Base-by-base conservation (phyloP, 2,797 vertebrate species). In the Coendou prehensilis region DNA sequence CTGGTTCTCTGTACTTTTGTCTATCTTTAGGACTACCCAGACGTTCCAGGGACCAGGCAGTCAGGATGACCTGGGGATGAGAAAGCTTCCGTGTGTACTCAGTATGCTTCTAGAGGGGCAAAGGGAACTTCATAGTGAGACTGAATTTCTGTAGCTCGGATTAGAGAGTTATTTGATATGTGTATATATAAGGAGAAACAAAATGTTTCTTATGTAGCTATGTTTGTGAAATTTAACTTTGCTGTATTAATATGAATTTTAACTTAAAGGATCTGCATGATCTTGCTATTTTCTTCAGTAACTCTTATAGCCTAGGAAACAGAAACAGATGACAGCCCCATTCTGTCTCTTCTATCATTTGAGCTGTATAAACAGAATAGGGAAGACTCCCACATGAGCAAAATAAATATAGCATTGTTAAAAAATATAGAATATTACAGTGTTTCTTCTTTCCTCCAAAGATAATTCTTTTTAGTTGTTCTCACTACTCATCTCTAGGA, bases 211-310 rank as follows among this genome's bases (percentile, higher is more conserved):
- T 71, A n/a, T 9, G n/a, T 6, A 76, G n/a, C n/a, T 81, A 5
- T 9, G 45, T 73, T 86, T 90, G 56, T 73, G 75, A 64, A 80
- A 57, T 64, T 79, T 82, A 85, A 89, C 57, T 81, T 61, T 54
- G 50, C 17, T 3, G 14, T 45, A 78, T 63, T 47, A 71, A 71
- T 33, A 33, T 85, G 73, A 59, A 63, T 61, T 54, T 92, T 69
- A 30, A 87, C 37, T 78, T 80, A n/a, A 41, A 67, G 28, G 28
- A 86, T 18, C 61, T 47, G 28, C 18, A 59, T 73, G 63, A 63
- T 73, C 89, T 85, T 79, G 47, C 54, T 75, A 9, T 54, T 63
- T 71, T 79, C 30, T 69, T 89, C 71, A 64, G 64, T 33, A 57
- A 61, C n/a, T 56, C 14, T 84, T 23, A 30, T 7, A 47, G n/a